A percentile compares a stretch with the other conserved stretches of the same genome.
Conservation (phyloP, 2,888 invertebrate genomes). For the Leptarthrus brevirostris region DNA sequence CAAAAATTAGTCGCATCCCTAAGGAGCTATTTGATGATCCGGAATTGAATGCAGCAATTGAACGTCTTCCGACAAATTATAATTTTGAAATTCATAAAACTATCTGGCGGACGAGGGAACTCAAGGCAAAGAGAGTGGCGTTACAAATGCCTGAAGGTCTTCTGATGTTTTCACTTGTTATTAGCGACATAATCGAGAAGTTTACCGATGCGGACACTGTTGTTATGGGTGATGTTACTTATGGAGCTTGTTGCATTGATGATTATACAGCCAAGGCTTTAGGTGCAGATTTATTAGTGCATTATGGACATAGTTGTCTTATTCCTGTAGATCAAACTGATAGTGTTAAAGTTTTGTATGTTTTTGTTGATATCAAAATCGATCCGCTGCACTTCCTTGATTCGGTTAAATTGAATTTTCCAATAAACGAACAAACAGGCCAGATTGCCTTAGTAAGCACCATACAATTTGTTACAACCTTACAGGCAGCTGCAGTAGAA, state of each 20-base stretch:
- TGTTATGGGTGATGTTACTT: slow-evolving; percentile 99
- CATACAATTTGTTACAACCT: slow-evolving; percentile 95
- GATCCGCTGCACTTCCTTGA: slow-evolving; percentile 93
- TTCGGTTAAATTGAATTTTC: slow-evolving; percentile 82
- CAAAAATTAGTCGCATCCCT: slow-evolving; percentile 84
- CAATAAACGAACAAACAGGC: slow-evolving; percentile 65
- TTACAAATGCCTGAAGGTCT: slow-evolving; percentile 98
- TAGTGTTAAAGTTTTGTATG: slow-evolving; percentile 91
- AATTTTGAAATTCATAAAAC: slow-evolving; percentile 99
- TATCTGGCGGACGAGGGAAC: slow-evolving; percentile 91
- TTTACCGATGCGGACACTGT: slow-evolving; percentile 91
- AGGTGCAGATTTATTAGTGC: slow-evolving; percentile 89
- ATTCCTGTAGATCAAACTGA: slow-evolving; percentile 87
- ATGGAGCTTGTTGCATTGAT: slow-evolving; percentile 99
- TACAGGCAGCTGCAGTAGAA: slow-evolving; percentile 83
- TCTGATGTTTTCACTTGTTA: slow-evolving; percentile 89
- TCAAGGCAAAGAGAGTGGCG: slow-evolving; percentile 88
- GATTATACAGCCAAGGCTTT: slow-evolving; percentile 93
- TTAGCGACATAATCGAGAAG: slow-evolving; percentile 91
- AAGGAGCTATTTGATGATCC: slow-evolving; percentile 81
- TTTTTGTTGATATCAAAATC: slow-evolving; percentile 98
- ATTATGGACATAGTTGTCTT: slow-evolving; percentile 98
- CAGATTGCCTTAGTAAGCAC: slow-evolving; percentile 93
- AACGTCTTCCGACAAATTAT: slow-evolving; percentile 89
- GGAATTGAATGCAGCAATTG: slow-evolving; percentile 77